phyloP scores from a whole-genome alignment of 2,797 vertebrate genomes.

The Synaphobranchus kaupii region DNA sequence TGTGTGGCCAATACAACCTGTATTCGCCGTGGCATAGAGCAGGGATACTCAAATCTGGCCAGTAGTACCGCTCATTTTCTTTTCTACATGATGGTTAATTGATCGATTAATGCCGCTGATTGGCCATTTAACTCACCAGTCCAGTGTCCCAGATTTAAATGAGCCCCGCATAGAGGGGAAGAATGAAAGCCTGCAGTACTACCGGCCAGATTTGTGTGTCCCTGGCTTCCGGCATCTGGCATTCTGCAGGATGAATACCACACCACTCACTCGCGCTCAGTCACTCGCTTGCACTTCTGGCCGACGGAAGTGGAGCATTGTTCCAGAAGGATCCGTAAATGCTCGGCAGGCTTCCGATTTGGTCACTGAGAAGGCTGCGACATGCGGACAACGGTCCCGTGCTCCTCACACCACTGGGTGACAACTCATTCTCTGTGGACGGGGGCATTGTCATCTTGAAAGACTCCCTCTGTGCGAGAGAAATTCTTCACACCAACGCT shows the following conservation, averaged over 20 bases:
- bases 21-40: too few species aligned
- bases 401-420: background rate
- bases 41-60: too few species aligned
- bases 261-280: background rate
- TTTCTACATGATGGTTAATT: too few species aligned
- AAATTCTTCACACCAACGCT: background rate
- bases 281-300: background rate
- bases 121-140: too few species aligned
- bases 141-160: too few species aligned
- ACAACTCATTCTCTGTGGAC: background rate
- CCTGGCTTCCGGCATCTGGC: too few species aligned
- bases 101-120: too few species aligned
- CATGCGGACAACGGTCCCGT: background rate
- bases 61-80: too few species aligned
- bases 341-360: background rate
- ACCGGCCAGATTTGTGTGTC: too few species aligned
- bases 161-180: too few species aligned
- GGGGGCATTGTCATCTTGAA: background rate
- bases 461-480: background rate
- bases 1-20: too few species aligned
- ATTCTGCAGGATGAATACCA: background rate
- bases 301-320: background rate
- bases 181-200: too few species aligned
- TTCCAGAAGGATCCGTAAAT: background rate
- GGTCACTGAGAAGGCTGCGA: background rate